Conservation (phyloP, 1,140 invertebrate species). For the Lethrus apterus region DNA sequence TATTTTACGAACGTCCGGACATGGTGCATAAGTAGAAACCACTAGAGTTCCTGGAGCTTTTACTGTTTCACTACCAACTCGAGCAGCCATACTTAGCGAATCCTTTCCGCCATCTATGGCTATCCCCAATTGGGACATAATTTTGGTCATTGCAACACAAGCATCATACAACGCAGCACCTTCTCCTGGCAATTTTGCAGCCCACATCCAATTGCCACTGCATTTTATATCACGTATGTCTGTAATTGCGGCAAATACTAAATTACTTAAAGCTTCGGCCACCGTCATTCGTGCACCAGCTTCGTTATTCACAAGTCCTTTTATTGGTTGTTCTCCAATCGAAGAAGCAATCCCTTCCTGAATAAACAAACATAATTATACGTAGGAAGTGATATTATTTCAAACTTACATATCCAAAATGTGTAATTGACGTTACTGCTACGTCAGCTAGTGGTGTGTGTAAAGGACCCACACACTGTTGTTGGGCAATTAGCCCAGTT, state of each 20-base stretch:
- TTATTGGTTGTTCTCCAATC: constrained; percentile 95
- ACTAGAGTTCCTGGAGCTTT: constrained; percentile 92
- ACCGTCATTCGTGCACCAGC: constrained; percentile 90
- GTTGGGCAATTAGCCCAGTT: constrained; percentile 90
- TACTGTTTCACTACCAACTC: constrained; percentile 63
- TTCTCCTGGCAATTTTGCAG: constrained; percentile 87
- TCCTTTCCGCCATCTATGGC: constrained; percentile 98
- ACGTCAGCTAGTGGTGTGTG: constrained; percentile 94
- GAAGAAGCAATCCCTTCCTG: constrained; percentile 84
- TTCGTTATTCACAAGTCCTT: constrained; percentile 72
- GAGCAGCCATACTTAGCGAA: constrained; percentile 94
- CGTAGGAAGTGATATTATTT: not conserved
- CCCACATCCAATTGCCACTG: constrained; percentile 99
- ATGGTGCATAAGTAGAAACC: constrained; percentile 90
- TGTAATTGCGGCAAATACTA: constrained; percentile 87
- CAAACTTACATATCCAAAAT: constrained; percentile 51
- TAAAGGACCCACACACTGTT: constrained; percentile 94
- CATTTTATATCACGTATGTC: constrained; percentile 88
- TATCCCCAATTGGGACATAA: constrained; percentile 82
- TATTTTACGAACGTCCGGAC: constrained; percentile 73
- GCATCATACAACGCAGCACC: constrained; percentile 81
- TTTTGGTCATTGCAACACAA: constrained; percentile 77
- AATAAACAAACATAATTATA: too few relatives aligned
- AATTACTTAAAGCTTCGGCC: constrained; percentile 88
- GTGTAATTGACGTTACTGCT: constrained; percentile 82